Evolutionary conservation across 2,797 vertebrate species (phyloP), one percentile per base, ranked within the genome.

Genomic region (Ctenopoma multispine): DNA sequence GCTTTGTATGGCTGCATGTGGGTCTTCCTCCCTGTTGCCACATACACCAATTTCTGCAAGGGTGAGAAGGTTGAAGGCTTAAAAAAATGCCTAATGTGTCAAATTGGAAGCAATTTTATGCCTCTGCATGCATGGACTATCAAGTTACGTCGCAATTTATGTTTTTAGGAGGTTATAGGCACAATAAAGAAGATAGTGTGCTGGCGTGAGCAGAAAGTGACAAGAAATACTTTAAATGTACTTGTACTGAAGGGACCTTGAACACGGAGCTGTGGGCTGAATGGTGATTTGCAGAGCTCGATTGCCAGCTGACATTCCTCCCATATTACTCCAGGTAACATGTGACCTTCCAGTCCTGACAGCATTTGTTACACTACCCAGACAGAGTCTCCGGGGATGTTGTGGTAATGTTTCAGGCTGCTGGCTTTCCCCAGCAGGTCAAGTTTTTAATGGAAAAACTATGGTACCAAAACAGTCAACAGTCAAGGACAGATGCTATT

Each of bases 291-390:
- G 68, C 43, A 6, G 55, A 63, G 64, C 70, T 48, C 11, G 15
- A 57, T 53, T 66, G 60, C 36, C 27, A 64, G 64, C 56, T 63
- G 84, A 81, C 75, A 63, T 40, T 21, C 2, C 53, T 18, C 57
- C 70, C 50, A 12, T 66, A 46, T 81, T 40, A 77, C 82, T 80
- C 38, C 84, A 61, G 80, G 80, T 87, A 83, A 76, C 56, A 63
- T 64, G 71, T 66, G 69, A 79, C 79, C 76, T 85, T 85, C 69
- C 61, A 60, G 60, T 62, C 20, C 49, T 46, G 56, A 60, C 18
- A 54, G 15, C 63, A 60, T 80, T 63, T 34, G 55, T 63, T 62
- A 56, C 71, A 18, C 65, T 3, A 27, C 51, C 61, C 43, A 64
- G 63, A 75, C 55, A 7, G 44, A 17, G 64, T 69, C 68, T 80